Evolutionary conservation across 2,888 invertebrate genomes (phyloP).

Genomic region (Sarcophaga caerulescens): DNA sequence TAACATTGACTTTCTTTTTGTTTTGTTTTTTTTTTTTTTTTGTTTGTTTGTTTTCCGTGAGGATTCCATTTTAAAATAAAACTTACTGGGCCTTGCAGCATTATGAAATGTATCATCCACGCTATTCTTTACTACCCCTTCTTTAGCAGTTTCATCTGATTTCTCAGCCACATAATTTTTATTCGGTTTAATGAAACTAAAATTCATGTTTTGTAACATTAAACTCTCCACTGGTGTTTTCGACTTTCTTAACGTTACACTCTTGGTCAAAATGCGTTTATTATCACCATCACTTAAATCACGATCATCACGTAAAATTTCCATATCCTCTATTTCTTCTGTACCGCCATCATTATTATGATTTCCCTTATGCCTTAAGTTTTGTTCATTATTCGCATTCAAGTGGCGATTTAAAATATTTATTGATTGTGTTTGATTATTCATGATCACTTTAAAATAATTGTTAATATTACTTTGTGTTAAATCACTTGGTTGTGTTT

Average conservation of each 20-base stretch:
- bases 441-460: conserved; percentile 32
- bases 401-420: conserved; percentile 28
- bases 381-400: neutral
- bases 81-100: conserved; percentile 81
- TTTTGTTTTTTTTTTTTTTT: too few relatives aligned
- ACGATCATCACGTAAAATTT: neutral
- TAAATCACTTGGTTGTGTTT: conserved; percentile 58
- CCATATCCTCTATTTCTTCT: conserved; percentile 22
- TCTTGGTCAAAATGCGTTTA: neutral
- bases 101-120: conserved; percentile 81
- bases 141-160: neutral
- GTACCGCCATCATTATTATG: neutral
- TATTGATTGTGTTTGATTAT: conserved; percentile 22
- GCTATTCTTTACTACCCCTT: conserved; percentile 55
- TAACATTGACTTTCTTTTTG: too few relatives aligned
- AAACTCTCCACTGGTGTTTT: conserved; percentile 62
- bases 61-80: too few relatives aligned
- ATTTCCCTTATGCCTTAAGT: neutral
- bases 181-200: conserved; percentile 51
- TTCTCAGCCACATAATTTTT: conserved; percentile 35
- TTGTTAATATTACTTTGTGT: conserved; percentile 2
- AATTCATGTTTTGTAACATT: conserved; percentile 41
- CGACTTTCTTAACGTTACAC: conserved; percentile 12
- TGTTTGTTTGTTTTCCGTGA: too few relatives aligned
- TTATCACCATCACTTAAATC: conserved; percentile 7